Conservation (phyloP, 1,140 invertebrate genomes). For the Pseudomyrmex gracilis region DNA sequence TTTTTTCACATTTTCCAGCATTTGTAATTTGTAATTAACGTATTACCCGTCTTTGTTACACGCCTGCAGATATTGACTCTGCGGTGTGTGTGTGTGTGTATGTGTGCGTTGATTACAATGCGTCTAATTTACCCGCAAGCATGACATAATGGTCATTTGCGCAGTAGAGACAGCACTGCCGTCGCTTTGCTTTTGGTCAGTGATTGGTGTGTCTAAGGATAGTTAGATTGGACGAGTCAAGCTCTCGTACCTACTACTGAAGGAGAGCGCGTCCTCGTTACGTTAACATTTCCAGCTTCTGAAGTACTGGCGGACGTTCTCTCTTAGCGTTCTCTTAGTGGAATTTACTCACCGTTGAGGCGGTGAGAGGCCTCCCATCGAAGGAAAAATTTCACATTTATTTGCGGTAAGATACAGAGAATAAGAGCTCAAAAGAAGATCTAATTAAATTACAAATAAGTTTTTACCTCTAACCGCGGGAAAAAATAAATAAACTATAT, state of each 20-base stretch:
- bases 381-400: conserved; percentile 27
- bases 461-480: neutral
- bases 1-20: neutral
- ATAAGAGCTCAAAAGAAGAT: neutral
- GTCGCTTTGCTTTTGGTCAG: conserved; percentile 34
- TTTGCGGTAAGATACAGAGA: conserved; percentile 2
- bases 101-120: neutral
- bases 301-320: neutral
- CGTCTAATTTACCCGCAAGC: conserved; percentile 15
- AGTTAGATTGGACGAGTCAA: conserved; percentile 3
- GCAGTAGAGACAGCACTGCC: neutral
- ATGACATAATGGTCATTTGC: conserved; percentile 24
- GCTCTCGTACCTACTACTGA: neutral
- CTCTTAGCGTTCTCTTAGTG: neutral
- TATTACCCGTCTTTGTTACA: neutral
- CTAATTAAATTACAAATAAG: conserved; percentile 4
- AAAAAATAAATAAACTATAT: neutral
- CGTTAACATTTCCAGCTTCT: conserved; percentile 37
- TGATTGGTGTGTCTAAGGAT: conserved; percentile 45
- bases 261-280: conserved; percentile 36
- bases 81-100: neutral
- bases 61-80: neutral
- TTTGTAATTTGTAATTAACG: conserved; percentile 10
- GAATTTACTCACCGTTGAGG: conserved; percentile 12
- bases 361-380: neutral